Conservation (phyloP, 1,140 invertebrate genomes). For the Drosophila sulfurigaster region DNA sequence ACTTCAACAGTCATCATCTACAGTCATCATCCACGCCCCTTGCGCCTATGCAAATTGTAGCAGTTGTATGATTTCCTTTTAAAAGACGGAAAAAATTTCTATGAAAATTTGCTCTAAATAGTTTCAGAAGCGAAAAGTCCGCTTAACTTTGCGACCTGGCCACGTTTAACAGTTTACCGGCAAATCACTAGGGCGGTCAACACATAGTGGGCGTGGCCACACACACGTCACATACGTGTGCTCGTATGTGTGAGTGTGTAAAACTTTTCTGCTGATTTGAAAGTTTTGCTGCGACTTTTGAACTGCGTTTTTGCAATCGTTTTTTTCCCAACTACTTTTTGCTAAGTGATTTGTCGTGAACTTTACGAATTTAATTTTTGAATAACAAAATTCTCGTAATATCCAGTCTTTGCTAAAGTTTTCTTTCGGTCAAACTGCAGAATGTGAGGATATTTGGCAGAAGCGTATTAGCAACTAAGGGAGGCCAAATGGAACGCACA, state of each 20-base stretch:
- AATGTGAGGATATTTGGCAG: neutral
- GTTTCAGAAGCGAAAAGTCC: conserved; percentile 66
- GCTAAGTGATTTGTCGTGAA: conserved; percentile 80
- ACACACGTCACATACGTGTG: conserved; percentile 32
- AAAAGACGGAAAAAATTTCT: conserved; percentile 42
- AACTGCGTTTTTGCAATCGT: conserved; percentile 26
- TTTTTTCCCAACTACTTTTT: conserved; percentile 47
- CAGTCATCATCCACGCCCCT: conserved; percentile 6
- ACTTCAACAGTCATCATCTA: conserved; percentile 47
- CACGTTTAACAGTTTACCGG: conserved; percentile 78
- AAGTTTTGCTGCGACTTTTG: conserved; percentile 64
- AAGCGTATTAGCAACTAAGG: neutral
- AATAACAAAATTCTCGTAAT: conserved; percentile 33
- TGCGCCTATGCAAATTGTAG: conserved; percentile 57
- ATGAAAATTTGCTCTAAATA: conserved; percentile 34
- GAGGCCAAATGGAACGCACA: neutral
- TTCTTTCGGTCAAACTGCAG: conserved; percentile 25
- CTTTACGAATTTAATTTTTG: conserved; percentile 69
- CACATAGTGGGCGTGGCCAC: conserved; percentile 49
- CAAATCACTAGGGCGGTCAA: conserved; percentile 68
- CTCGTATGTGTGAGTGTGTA: conserved; percentile 1
- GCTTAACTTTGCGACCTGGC: conserved; percentile 65
- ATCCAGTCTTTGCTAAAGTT: conserved; percentile 26
- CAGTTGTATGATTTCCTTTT: conserved; percentile 60
- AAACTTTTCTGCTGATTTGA: conserved; percentile 60